phyloP scores from a whole-genome alignment of 53 echinoderm and acorn worm species.

The Patiria pectinifera region DNA sequence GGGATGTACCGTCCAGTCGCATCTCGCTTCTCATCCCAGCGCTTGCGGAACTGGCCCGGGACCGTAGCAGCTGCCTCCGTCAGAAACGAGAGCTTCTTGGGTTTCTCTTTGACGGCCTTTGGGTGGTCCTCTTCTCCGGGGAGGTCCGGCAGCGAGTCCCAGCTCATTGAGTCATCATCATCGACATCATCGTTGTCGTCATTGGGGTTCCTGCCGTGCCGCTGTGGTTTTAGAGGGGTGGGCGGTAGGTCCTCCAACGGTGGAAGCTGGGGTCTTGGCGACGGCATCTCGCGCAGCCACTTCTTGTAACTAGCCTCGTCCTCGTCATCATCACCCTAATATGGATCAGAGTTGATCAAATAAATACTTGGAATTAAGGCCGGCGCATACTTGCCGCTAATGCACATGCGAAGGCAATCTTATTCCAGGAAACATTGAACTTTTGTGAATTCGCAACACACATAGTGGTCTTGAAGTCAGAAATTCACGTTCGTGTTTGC shows the following conservation, averaged over 20 bases:
- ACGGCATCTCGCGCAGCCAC: constrained; percentile 67
- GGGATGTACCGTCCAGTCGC: constrained; percentile 62
- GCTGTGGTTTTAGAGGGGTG: constrained; percentile 30
- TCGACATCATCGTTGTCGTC: neutral
- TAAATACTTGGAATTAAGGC: no score
- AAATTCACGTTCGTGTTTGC: no score
- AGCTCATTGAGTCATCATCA: constrained; percentile 48
- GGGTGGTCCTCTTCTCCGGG: neutral
- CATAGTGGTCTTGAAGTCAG: no score
- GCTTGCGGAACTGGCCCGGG: constrained; percentile 85
- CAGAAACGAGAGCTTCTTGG: constrained; percentile 75
- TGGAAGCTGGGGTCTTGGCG: constrained; percentile 48
- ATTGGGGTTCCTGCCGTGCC: neutral
- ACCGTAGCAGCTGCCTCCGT: constrained; percentile 80
- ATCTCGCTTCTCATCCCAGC: constrained; percentile 59
- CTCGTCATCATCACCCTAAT: constrained; percentile 42
- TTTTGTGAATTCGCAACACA: no score
- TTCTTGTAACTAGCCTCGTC: constrained; percentile 78
- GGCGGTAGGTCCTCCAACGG: constrained; percentile 43
- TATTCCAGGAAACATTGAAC: no score
- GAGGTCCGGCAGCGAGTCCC: constrained; percentile 67
- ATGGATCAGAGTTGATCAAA: neutral
- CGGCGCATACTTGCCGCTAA: no score
- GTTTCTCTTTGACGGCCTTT: neutral
- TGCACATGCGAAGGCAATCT: no score